Evolutionary conservation across 2,888 invertebrate species (phyloP).

Genomic region (Drosophila prolongata): DNA sequence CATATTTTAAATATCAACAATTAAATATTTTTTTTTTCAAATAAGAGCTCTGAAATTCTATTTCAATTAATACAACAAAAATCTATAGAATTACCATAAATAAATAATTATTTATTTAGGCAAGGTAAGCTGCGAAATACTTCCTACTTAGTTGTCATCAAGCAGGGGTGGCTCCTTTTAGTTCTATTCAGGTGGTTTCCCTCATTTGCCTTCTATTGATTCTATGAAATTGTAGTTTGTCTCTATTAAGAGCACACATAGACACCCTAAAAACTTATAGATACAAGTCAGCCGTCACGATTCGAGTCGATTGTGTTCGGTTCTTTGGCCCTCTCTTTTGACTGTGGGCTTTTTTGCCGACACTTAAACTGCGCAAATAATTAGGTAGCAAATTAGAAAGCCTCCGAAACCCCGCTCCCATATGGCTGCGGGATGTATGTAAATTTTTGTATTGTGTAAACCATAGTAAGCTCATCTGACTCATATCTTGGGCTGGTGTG

Average conservation of each 20-base stretch:
- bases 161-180: not conserved
- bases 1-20: no score
- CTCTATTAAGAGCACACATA: conserved; percentile 47
- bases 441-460: conserved; percentile 38
- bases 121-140: no score
- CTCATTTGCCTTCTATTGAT: conserved; percentile 42
- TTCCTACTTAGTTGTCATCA: not conserved
- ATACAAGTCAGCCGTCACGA: conserved; percentile 49
- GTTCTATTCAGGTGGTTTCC: not conserved
- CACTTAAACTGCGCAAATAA: conserved; percentile 70
- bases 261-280: conserved; percentile 1
- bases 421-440: conserved; percentile 36
- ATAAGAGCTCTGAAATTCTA: no score
- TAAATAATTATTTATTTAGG: no score
- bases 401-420: conserved; percentile 6
- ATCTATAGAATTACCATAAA: no score
- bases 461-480: conserved; percentile 35
- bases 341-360: conserved; percentile 43
- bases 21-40: no score
- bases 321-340: conserved; percentile 28
- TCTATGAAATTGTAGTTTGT: conserved; percentile 47
- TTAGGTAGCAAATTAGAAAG: conserved; percentile 56
- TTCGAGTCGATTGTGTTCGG: conserved; percentile 30
- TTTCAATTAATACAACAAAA: no score
- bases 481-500: conserved; percentile 17